Percentiles rank a stretch among this genome's conserved stretches.
phyloP scores from a whole-genome alignment of 2,113 vertebrate species.

The Corydoras sp. region DNA sequence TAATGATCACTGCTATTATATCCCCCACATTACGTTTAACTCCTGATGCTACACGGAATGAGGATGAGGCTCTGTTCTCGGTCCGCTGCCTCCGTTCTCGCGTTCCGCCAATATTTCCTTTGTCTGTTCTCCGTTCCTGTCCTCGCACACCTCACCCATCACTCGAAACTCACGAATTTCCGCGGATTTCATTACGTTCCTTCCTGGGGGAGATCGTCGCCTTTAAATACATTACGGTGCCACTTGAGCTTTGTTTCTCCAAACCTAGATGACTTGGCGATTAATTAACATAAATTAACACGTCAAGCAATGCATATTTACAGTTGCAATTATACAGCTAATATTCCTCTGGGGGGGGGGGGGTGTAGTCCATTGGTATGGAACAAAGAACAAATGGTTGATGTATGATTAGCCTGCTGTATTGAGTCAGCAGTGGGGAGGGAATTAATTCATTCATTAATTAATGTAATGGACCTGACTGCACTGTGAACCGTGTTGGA shows the following conservation, averaged over 20 bases:
- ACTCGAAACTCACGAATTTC: conserved; percentile 20
- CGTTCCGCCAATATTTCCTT: background rate
- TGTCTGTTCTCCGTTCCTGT: conserved; percentile 11
- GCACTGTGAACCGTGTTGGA: too few species aligned
- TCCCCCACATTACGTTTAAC: background rate
- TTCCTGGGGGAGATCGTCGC: conserved; percentile 34
- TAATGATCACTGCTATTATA: background rate
- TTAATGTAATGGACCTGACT: too few species aligned
- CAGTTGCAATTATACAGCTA: conserved; percentile 37
- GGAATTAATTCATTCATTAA: too few species aligned
- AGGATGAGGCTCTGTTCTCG: too few species aligned
- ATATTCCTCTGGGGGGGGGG: conserved; percentile 15
- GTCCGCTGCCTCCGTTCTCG: too few species aligned
- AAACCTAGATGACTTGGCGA: conserved; percentile 35
- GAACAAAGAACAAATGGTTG: conserved; percentile 31
- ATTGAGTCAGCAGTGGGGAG: conserved; percentile 7
- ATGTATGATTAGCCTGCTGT: conserved; percentile 20
- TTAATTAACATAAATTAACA: conserved; percentile 47
- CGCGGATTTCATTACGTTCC: conserved; percentile 30
- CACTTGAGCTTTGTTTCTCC: conserved; percentile 33
- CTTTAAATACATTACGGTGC: conserved; percentile 40
- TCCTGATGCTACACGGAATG: too few species aligned
- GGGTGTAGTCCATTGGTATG: conserved; percentile 10
- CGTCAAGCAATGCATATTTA: conserved; percentile 40
- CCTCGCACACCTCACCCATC: conserved; percentile 32